Conservation (phyloP, 2,888 invertebrate species). For the Nymphalis polychloros region DNA sequence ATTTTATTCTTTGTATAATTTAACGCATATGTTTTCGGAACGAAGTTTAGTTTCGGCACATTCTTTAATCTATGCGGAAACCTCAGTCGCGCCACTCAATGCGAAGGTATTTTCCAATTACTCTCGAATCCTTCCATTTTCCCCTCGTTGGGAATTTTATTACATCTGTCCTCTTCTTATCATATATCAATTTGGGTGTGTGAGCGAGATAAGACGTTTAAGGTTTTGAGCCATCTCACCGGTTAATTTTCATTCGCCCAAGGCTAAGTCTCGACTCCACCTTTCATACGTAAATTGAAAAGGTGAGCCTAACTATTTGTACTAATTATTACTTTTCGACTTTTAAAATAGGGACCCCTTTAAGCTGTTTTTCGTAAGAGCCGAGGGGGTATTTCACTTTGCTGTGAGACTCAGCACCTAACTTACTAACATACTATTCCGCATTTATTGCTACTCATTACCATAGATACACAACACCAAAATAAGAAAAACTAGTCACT, state of each 20-base stretch:
- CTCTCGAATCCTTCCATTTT: slow-evolving; percentile 79
- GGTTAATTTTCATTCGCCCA: slow-evolving; percentile 76
- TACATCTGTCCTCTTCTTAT: slow-evolving; percentile 59
- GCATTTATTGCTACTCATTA: too few species aligned
- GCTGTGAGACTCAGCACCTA: too few species aligned
- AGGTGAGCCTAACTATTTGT: slow-evolving; percentile 63
- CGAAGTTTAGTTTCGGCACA: slow-evolving; percentile 18
- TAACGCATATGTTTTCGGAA: neutral
- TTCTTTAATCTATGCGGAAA: slow-evolving; percentile 46
- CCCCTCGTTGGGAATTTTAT: slow-evolving; percentile 70
- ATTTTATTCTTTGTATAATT: too few species aligned
- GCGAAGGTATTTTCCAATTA: slow-evolving; percentile 81
- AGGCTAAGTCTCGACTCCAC: slow-evolving; percentile 62
- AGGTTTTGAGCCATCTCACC: slow-evolving; percentile 66
- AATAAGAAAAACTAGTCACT: too few species aligned
- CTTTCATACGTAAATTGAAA: slow-evolving; percentile 74
- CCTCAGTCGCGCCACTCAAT: slow-evolving; percentile 73
- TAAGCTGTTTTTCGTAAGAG: neutral
- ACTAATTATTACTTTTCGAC: slow-evolving; percentile 26
- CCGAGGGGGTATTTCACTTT: too few species aligned
- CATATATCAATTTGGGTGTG: slow-evolving; percentile 44
- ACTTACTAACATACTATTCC: too few species aligned
- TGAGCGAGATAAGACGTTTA: slow-evolving; percentile 50
- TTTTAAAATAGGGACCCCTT: neutral
- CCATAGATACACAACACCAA: too few species aligned